phyloP scores from a whole-genome alignment of 2,888 invertebrate species.

The Trilocha varians region DNA sequence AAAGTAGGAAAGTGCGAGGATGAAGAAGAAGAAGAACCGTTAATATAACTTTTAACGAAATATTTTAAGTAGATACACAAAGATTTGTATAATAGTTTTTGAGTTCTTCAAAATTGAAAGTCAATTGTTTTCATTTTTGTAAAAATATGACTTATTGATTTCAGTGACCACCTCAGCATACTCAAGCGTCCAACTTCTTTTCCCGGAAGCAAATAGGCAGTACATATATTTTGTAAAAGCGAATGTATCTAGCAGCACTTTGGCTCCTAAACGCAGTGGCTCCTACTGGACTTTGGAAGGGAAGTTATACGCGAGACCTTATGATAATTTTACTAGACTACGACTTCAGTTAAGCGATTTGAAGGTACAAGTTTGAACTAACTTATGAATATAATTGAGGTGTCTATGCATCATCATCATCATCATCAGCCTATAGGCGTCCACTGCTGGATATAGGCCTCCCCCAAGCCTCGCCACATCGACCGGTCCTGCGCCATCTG shows the following conservation, averaged over 20 bases:
- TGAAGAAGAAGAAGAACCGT: no score
- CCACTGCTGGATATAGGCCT: no score
- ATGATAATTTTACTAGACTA: conserved; percentile 43
- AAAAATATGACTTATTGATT: conserved; percentile 29
- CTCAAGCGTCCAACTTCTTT: conserved; percentile 37
- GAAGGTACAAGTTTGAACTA: conserved; percentile 32
- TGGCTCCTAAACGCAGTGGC: conserved; percentile 30
- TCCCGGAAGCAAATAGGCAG: conserved; percentile 37
- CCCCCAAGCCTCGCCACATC: no score
- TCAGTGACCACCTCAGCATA: conserved; percentile 16
- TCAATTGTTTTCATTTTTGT: no score
- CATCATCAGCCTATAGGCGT: no score
- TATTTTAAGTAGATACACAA: conserved; percentile 12
- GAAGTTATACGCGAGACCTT: conserved; percentile 31
- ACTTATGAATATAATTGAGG: no score
- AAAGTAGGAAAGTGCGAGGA: no score
- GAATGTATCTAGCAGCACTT: conserved; percentile 43
- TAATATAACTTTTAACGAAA: conserved; percentile 11
- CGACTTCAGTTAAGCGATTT: conserved; percentile 37
- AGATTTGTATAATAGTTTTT: conserved; percentile 21
- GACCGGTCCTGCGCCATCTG: no score
- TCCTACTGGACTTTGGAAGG: conserved; percentile 52
- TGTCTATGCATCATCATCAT: no score
- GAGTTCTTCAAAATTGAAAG: conserved; percentile 11
- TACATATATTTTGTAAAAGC: conserved; percentile 45